Conservation (phyloP, 2,113 vertebrate genomes). For the Myotis lucifugus region DNA sequence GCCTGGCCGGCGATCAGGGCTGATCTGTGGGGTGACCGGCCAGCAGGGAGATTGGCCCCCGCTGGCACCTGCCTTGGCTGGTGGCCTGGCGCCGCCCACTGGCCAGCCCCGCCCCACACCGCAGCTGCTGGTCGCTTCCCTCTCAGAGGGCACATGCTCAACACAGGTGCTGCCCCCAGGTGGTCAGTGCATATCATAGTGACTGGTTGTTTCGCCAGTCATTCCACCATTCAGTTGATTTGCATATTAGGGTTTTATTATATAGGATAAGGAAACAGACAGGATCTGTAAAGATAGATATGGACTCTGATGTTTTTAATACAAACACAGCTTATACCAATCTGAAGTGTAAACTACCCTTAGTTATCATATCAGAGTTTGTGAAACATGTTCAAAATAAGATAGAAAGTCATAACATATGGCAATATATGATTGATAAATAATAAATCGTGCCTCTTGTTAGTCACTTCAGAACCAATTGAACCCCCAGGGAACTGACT, state of each 20-base stretch:
- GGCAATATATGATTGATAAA: neutral
- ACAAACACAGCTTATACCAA: neutral
- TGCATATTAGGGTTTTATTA: no score
- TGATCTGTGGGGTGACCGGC: no score
- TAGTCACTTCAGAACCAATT: neutral
- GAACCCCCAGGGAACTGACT: neutral
- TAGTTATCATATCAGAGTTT: neutral
- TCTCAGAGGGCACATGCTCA: no score
- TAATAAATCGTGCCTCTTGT: neutral
- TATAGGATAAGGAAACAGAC: neutral
- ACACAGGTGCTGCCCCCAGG: no score
- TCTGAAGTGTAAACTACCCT: neutral
- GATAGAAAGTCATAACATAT: neutral
- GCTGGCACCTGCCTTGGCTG: no score
- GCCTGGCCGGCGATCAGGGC: no score
- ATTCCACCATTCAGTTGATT: accelerated
- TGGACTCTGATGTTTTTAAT: neutral
- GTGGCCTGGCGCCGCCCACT: accelerated
- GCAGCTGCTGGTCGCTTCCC: no score
- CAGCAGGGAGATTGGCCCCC: no score
- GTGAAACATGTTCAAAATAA: neutral
- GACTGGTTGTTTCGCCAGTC: no score
- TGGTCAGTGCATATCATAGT: no score
- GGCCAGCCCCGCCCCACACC: no score
- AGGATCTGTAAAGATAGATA: neutral